These are phyloP conservation scores for Choristoneura fumiferana DNA, from an alignment of 1,140 invertebrate genomes.

Conservation along the genomic window DNA sequence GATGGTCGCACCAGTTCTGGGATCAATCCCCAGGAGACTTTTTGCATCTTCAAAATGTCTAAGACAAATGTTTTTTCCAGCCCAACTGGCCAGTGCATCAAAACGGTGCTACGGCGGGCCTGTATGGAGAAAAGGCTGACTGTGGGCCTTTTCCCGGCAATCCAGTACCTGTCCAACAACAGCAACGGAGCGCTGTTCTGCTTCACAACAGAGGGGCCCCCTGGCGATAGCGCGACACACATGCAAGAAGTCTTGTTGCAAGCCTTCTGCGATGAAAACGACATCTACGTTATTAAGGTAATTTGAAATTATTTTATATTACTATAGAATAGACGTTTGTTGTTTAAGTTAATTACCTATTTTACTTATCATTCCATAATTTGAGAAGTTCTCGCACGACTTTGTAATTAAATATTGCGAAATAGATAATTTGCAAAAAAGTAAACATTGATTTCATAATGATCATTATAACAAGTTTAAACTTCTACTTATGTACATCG, in stretches of 20 bases:
- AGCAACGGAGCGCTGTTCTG: constrained; percentile 82
- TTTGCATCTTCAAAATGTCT: no score
- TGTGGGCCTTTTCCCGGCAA: constrained; percentile 80
- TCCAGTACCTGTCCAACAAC: constrained; percentile 80
- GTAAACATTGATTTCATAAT: neutral
- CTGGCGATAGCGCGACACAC: constrained; percentile 82
- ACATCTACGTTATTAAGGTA: constrained; percentile 84
- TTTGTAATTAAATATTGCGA: neutral
- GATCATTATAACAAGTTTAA: no score
- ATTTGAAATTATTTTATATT: constrained; percentile 26
- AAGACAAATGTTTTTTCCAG: constrained; percentile 32
- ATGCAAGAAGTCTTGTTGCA: constrained; percentile 85
- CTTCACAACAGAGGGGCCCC: constrained; percentile 79
- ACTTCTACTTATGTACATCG: no score
- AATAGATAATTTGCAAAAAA: neutral
- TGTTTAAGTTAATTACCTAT: no score
- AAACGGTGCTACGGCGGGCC: constrained; percentile 79
- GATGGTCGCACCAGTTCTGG: no score
- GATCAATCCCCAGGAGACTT: neutral
- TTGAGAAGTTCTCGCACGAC: no score
- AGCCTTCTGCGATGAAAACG: constrained; percentile 84
- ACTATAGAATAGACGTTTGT: no score
- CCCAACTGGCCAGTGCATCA: constrained; percentile 77
- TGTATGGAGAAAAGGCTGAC: constrained; percentile 80
- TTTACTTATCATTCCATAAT: no score